Base-by-base conservation (phyloP, 1,140 invertebrate species). In the Pseudomyrmex concolor region DNA sequence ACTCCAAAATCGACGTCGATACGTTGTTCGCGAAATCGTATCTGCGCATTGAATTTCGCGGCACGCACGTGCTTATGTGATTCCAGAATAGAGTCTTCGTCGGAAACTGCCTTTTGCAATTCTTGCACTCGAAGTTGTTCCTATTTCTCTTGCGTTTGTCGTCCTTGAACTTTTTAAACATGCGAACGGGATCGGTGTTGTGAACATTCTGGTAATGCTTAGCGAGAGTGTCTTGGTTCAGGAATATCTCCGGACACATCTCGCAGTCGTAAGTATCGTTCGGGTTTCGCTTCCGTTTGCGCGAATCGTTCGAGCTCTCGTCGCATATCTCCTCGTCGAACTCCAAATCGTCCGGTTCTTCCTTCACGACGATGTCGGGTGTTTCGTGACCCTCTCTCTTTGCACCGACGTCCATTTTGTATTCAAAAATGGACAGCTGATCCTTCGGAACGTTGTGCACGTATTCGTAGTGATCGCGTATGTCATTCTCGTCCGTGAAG, bases 401-500 rank as follows among this genome's bases (percentile, higher is more conserved):
- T 0, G 62, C 63, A 1, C 78, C 63, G 8, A 89, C 77, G 2
- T 94, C 94, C 55, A 93, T 86, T 15, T 91, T 89, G 45, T 91
- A 92, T 63, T 94, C 93, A 15, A 92, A 93, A 3, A 91, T 86
- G 5, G 93, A 91, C 3, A 94, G 73, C 43, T 94, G 94, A 72
- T 94, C 93, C 62, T 93, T 94, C 0, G 91, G 88, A 10, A 94
- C 92, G 43, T 92, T 92, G 64, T 95, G 95, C 17, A 93, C 83
- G 9, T 91, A 91, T 45, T 94, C 92, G 67, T 94, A 94, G 83
- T 96, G 95, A 57, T 91, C 87, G 68, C 94, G 92, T 17, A 96
- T 90, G 51, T 95, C 93, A 5, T 94, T 90, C 76, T 95, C 94
- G 1, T 92, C 94, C 0, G 94, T 94, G 72, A 95, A 96, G 7